A percentile compares a stretch with the other conserved stretches of the same genome.
phyloP scores from a whole-genome alignment of 2,888 invertebrate species.

The Falcaria lacertinaria region DNA sequence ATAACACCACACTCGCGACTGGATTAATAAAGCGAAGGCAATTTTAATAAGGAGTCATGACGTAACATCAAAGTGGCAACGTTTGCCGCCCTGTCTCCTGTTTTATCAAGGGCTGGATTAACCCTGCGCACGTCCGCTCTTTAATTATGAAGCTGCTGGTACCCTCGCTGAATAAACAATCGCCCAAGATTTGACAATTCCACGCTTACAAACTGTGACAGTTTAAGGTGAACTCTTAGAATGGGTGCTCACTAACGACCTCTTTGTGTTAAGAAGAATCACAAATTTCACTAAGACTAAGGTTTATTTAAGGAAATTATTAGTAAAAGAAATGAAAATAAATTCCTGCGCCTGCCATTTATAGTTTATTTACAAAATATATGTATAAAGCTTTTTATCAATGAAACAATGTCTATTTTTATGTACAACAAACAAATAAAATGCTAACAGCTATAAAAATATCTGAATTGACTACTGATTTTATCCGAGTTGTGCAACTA shows the following conservation, averaged over 20 bases:
- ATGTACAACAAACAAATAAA: too few species aligned
- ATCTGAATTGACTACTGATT: too few species aligned
- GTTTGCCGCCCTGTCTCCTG: constrained; percentile 2
- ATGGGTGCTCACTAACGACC: neutral
- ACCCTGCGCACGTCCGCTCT: constrained; percentile 24
- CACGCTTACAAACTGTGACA: constrained; percentile 10
- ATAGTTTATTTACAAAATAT: too few species aligned
- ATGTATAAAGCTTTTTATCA: too few species aligned
- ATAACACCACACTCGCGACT: neutral
- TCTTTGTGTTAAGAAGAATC: too few species aligned
- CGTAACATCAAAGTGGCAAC: constrained; percentile 1
- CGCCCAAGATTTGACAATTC: constrained; percentile 4
- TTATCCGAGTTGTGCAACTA: too few species aligned
- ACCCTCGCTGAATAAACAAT: constrained; percentile 18
- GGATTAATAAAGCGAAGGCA: neutral
- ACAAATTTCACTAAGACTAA: too few species aligned
- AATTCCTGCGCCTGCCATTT: too few species aligned
- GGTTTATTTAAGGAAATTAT: too few species aligned
- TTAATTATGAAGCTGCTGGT: constrained; percentile 22
- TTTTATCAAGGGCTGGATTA: constrained; percentile 11
- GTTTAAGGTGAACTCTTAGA: constrained; percentile 2
- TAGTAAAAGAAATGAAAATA: too few species aligned
- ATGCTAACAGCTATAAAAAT: too few species aligned
- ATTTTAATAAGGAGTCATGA: neutral
- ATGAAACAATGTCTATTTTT: too few species aligned